phyloP scores from a whole-genome alignment of 2,113 vertebrate species.

The Nothobranchius kuhntae region DNA sequence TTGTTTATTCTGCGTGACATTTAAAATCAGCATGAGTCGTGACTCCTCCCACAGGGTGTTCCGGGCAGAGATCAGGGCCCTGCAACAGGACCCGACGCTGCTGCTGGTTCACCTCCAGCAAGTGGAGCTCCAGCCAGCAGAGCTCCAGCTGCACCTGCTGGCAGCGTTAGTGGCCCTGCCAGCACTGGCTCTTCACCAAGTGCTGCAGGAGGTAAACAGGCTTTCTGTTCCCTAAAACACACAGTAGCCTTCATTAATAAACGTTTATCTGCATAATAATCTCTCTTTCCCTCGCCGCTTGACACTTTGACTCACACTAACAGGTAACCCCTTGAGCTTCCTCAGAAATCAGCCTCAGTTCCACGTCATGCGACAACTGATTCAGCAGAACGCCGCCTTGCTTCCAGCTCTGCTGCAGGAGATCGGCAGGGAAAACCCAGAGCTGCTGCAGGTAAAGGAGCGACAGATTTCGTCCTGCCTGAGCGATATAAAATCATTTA shows the following conservation, averaged over 20 bases:
- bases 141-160: conserved; percentile 56
- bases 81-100: conserved; percentile 37
- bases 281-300: not conserved
- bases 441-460: conserved; percentile 87
- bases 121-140: conserved; percentile 37
- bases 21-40: not conserved
- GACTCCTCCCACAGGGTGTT: conserved; percentile 82
- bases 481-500: not conserved
- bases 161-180: conserved; percentile 46
- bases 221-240: not conserved
- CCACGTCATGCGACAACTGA: conserved; percentile 96
- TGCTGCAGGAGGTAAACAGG: conserved; percentile 69
- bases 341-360: conserved; percentile 95
- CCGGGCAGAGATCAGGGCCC: conserved; percentile 80
- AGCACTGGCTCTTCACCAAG: conserved; percentile 78
- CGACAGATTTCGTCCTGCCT: not conserved
- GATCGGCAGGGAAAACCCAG: conserved; percentile 94
- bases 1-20: not conserved
- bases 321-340: conserved; percentile 93
- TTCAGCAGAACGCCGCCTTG: conserved; percentile 94
- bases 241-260: not conserved
- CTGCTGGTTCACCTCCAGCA: conserved; percentile 2
- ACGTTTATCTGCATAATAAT: not conserved
- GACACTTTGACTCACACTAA: not conserved
- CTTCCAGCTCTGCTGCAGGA: conserved; percentile 93